Evolutionary conservation across 2,797 vertebrate species (phyloP).

Genomic region (Xenopus petersii): DNA sequence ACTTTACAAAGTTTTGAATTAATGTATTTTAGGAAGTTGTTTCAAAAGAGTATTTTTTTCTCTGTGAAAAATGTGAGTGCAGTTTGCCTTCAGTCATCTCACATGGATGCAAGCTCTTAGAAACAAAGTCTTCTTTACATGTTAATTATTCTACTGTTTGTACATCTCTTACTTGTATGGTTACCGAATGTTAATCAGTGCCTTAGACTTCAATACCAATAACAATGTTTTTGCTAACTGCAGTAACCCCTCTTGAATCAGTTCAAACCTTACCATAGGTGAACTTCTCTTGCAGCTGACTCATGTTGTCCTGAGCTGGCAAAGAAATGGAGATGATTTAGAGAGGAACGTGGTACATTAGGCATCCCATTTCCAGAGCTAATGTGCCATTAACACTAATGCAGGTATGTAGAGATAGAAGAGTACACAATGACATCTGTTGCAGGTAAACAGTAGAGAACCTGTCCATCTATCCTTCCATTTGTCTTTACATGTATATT

Average conservation of each 20-base stretch:
- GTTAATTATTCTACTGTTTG: too few species aligned
- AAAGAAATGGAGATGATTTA: background rate
- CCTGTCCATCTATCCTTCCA: too few species aligned
- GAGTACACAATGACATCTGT: constrained; percentile 12
- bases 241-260: background rate
- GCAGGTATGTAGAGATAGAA: constrained; percentile 2
- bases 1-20: too few species aligned
- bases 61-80: too few species aligned
- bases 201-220: background rate
- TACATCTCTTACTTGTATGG: too few species aligned
- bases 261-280: constrained; percentile 28
- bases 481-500: too few species aligned
- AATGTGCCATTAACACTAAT: constrained; percentile 8
- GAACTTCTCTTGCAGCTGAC: constrained; percentile 4
- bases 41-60: too few species aligned
- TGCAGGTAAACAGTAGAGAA: background rate
- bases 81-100: too few species aligned
- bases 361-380: background rate
- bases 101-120: too few species aligned
- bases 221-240: background rate
- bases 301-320: constrained; percentile 1
- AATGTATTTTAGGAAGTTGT: too few species aligned
- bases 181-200: too few species aligned
- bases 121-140: too few species aligned
- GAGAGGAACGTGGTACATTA: background rate